A percentile compares a stretch with the other conserved stretches of the same genome.
These are phyloP conservation scores for Spodoptera frugiperda DNA, from an alignment of 1,140 invertebrate species.

Conservation along the genomic window DNA sequence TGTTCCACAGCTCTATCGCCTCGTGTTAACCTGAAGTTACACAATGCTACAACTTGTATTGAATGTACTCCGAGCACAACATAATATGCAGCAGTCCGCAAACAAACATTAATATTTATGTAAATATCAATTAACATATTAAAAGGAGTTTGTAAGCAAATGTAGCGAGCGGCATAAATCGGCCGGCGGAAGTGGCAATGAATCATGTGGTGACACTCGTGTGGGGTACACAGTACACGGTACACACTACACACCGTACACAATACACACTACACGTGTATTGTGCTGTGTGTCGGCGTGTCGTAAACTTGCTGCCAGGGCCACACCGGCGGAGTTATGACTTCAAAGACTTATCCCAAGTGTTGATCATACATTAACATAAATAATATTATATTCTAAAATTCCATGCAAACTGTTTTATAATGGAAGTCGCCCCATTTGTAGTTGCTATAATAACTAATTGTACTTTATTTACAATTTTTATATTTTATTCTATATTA, in stretches of 20 bases:
- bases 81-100: constrained; percentile 24
- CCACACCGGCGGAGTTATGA: not conserved
- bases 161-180: constrained; percentile 38
- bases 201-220: constrained; percentile 36
- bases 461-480: no score
- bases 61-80: constrained; percentile 15
- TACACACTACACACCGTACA: constrained; percentile 13
- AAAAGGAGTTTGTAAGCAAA: constrained; percentile 44
- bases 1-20: no score
- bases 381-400: no score
- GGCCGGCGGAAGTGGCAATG: constrained; percentile 36
- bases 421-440: no score
- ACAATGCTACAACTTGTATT: not conserved
- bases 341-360: not conserved
- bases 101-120: constrained; percentile 47
- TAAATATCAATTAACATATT: constrained; percentile 50
- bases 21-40: not conserved
- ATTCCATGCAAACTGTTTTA: no score
- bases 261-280: constrained; percentile 8
- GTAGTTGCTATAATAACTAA: no score
- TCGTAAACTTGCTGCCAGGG: constrained; percentile 1
- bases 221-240: constrained; percentile 5
- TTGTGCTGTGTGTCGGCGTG: constrained; percentile 1
- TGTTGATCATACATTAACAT: constrained; percentile 12
- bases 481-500: no score